phyloP scores from a whole-genome alignment of 2,888 invertebrate species.

The Eumerus sabulonum region DNA sequence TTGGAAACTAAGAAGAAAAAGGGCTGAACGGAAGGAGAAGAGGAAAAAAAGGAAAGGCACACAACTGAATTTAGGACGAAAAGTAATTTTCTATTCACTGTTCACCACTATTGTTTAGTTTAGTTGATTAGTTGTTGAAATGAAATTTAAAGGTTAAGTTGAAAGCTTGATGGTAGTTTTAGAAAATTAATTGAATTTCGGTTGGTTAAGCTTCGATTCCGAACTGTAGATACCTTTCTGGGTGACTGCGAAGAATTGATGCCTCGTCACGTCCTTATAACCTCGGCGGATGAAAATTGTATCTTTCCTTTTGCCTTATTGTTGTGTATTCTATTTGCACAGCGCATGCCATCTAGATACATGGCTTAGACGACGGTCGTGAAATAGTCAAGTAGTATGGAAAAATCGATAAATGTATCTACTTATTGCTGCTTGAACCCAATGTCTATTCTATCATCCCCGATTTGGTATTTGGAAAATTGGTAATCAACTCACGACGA shows the following conservation, averaged over 20 bases:
- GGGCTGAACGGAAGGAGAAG: background rate
- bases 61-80: background rate
- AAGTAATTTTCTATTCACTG: background rate
- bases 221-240: constrained; percentile 47
- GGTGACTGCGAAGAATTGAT: constrained; percentile 52
- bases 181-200: constrained; percentile 25
- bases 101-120: background rate
- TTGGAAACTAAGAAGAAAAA: background rate
- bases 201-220: constrained; percentile 3
- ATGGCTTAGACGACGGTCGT: background rate
- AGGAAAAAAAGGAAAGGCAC: background rate
- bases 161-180: constrained; percentile 2
- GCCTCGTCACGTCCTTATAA: constrained; percentile 40
- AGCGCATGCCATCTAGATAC: constrained; percentile 45
- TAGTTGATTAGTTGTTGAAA: background rate
- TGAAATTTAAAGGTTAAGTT: background rate
- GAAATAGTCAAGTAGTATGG: constrained; percentile 23
- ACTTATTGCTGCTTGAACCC: no score
- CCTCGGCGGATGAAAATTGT: constrained; percentile 34
- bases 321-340: background rate
- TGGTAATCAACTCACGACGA: constrained; percentile 30
- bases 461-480: no score
- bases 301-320: no score
- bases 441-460: no score
- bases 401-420: constrained; percentile 48